Evolutionary conservation across 53 echinoderm and acorn worm species (phyloP).

Genomic region (Arbacia lixula): DNA sequence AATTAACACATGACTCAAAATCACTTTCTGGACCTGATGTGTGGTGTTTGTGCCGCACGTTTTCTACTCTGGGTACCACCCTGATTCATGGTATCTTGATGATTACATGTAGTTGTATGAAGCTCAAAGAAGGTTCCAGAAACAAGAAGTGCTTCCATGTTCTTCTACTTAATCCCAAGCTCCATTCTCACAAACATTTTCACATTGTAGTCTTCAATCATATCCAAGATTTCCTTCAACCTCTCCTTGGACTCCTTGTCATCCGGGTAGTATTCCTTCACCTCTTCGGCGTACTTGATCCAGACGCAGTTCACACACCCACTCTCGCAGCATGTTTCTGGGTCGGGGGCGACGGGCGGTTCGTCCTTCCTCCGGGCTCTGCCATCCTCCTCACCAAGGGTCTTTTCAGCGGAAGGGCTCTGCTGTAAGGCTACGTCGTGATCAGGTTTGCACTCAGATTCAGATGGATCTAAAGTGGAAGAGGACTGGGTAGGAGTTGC

Average conservation of each 20-base stretch:
- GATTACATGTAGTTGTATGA: too few species aligned
- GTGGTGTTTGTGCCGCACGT: too few species aligned
- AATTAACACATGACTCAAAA: too few species aligned
- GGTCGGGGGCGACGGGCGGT: slow-evolving; percentile 72
- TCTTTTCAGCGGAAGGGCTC: not conserved
- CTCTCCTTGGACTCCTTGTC: slow-evolving; percentile 56
- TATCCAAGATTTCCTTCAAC: slow-evolving; percentile 72
- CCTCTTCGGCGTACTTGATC: slow-evolving; percentile 91
- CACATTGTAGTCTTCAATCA: slow-evolving; percentile 87
- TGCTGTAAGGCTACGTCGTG: too few species aligned
- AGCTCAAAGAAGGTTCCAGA: too few species aligned
- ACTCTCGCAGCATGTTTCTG: slow-evolving; percentile 90
- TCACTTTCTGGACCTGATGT: too few species aligned
- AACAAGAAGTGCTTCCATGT: too few species aligned
- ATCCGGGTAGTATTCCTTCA: slow-evolving; percentile 70
- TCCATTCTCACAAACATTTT: slow-evolving; percentile 94
- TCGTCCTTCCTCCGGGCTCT: not conserved
- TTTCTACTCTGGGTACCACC: too few species aligned
- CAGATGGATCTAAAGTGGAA: too few species aligned
- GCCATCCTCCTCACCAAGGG: not conserved
- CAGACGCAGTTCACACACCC: slow-evolving; percentile 97
- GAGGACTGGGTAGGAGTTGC: too few species aligned
- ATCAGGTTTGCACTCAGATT: too few species aligned
- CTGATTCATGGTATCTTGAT: too few species aligned
- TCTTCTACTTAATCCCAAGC: slow-evolving; percentile 61